phyloP scores from a whole-genome alignment of 2,888 invertebrate genomes.

The Drosophila recens region DNA sequence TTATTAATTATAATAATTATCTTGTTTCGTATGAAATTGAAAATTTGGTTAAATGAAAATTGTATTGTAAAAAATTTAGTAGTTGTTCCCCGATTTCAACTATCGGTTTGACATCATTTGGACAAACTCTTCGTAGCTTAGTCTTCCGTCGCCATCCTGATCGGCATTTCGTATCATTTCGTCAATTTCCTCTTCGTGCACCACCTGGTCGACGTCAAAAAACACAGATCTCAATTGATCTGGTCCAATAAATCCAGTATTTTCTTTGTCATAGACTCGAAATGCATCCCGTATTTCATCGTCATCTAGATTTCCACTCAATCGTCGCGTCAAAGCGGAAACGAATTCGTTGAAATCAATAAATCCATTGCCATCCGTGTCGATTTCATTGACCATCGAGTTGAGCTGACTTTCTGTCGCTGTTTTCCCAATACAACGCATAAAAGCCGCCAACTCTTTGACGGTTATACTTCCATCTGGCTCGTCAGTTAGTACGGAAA shows the following conservation, averaged over 20 bases:
- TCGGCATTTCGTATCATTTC: slow-evolving; percentile 99
- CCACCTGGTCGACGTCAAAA: slow-evolving; percentile 98
- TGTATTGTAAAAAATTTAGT: background rate
- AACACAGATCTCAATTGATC: slow-evolving; percentile 98
- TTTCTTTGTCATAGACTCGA: slow-evolving; percentile 94
- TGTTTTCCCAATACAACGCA: background rate
- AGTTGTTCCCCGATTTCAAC: too few species aligned
- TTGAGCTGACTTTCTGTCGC: slow-evolving; percentile 12
- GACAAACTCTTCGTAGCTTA: slow-evolving; percentile 91
- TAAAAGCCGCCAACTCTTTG: slow-evolving; percentile 3
- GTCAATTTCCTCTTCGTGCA: slow-evolving; percentile 98
- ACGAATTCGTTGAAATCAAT: slow-evolving; percentile 99
- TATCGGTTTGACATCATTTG: slow-evolving; percentile 89
- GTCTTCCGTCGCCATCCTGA: slow-evolving; percentile 98
- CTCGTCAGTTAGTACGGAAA: background rate
- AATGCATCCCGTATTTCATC: slow-evolving; percentile 92
- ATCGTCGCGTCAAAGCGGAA: slow-evolving; percentile 99
- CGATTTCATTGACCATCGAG: slow-evolving; percentile 99
- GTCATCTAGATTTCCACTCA: slow-evolving; percentile 98
- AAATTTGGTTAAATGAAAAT: too few species aligned
- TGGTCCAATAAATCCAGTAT: slow-evolving; percentile 98
- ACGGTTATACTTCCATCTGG: background rate
- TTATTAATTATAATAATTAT: too few species aligned
- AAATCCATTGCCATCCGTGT: slow-evolving; percentile 90
- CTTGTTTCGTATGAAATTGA: too few species aligned